Base-by-base conservation (phyloP, 1,140 invertebrate species). In the Anastrepha ludens region DNA sequence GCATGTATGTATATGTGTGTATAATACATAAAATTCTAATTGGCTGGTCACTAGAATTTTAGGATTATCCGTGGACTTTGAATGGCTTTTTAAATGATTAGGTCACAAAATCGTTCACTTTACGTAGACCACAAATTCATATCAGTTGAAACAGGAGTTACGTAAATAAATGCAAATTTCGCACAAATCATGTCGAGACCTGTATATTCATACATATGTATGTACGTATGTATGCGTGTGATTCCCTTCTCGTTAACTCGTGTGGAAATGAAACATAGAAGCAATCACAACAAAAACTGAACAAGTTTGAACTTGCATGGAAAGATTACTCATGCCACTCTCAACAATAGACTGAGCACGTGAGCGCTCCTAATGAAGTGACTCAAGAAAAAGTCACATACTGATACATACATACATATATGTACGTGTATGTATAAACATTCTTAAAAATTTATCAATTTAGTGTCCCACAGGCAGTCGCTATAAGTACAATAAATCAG, bases 21-120 rank as follows among this genome's bases (percentile, higher is more conserved):
- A 67, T 62, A 81, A 58, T 81, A n/a, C 74, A 55, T 50, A 81
- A 81, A 81, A 50, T 50, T 81, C 74, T 81, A 81, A 81, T 50
- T 81, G 74, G 47, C 74, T 81, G 74, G 74, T 81, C 20, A 50
- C 74, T 81, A 81, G n/a, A 81, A 50, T 50, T 55, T 55, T 55
- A 81, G 13, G 47, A 17, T 81, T 55, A 81, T 55, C 29, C 74
- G 29, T 29, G 29, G 29, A 29, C 11, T 81, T 81, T 81, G 7
- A 20, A 20, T 29, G 6, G 3, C 3, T 20, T 81, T 55, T 55
- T 55, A 20, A 55, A 81, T 55, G 11, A 29, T 29, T 55, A 29
- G 3, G n/a, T 58, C 74, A 74, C 39, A 44, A 47, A 74, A n/a
- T 41, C 39, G 67, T 41, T 3, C 65, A 4, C 0, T 3, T 20